Evolutionary conservation across 2,797 vertebrate genomes (phyloP), one percentile per base, ranked within the genome.

Genomic region (Lithobates pipiens): DNA sequence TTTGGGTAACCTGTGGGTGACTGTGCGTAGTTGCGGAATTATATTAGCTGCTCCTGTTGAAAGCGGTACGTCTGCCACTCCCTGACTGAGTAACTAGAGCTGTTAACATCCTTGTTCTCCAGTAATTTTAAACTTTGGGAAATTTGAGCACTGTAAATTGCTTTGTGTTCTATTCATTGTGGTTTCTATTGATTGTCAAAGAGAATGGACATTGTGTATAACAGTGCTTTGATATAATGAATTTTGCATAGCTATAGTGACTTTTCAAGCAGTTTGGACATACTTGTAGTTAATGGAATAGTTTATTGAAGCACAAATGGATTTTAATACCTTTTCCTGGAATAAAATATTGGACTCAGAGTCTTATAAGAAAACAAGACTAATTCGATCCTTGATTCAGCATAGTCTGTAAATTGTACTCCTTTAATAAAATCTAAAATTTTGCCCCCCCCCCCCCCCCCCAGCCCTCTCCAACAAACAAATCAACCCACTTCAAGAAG

Each of bases 31-130:
- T 75, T 68, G 76, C 46, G 71, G 83, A 7, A 79, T 83, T 72
- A 50, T 65, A 79, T 83, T 83, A 79, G 85, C 44, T 79, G 36
- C n/a, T 25, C 42, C 42, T 50, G 34, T 29, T 83, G 86, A 88
- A 91, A 86, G 80, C 75, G 80, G 34, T 63, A 75, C n/a, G 29
- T 71, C 73, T 77, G 70, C 83, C 90, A 91, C 90, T 87, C 89
- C 89, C 86, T 82, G 74, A 80, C 80, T 70, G 61, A 32, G 88
- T 80, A 91, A 92, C 84, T 6, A n/a, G 87, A 92, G 88, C 89
- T 76, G 32, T 70, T 84, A 84, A 54, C 39, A 73, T 88, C 88
- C 86, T 90, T 91, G 90, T 91, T 76, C 72, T 42, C 74, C 63
- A 44, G 85, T 85, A 88, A 88, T 46, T 72, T 23, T 68, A 86